These are phyloP conservation scores for Dexiosoma caninum DNA, from an alignment of 2,888 invertebrate genomes.

Conservation along the genomic window DNA sequence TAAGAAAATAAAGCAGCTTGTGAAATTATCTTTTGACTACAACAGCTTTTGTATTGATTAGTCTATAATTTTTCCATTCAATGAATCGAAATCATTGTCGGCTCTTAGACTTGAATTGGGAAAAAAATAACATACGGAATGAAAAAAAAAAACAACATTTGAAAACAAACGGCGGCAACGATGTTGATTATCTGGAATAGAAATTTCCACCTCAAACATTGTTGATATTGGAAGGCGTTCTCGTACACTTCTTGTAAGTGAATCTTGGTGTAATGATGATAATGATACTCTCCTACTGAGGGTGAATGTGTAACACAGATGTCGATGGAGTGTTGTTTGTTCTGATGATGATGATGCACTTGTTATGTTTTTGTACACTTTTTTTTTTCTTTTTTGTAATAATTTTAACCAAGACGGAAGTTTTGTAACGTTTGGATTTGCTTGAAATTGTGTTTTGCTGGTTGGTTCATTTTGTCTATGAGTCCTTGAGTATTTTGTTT, in stretches of 20 bases:
- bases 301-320: not conserved
- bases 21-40: slow-evolving; percentile 40
- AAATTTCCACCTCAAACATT: not conserved
- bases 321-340: slow-evolving; percentile 22
- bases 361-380: slow-evolving; percentile 32
- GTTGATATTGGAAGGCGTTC: slow-evolving; percentile 36
- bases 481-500: slow-evolving; percentile 68
- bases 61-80: slow-evolving; percentile 76
- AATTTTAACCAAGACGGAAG: slow-evolving; percentile 59
- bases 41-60: slow-evolving; percentile 69
- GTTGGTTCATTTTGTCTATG: slow-evolving; percentile 51
- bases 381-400: slow-evolving; percentile 32
- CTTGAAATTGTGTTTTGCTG: slow-evolving; percentile 67
- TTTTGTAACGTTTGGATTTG: slow-evolving; percentile 53
- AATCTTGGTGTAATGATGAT: slow-evolving; percentile 25
- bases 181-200: slow-evolving; percentile 24
- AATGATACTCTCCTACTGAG: slow-evolving; percentile 28
- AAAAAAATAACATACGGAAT: not conserved
- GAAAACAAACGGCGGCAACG: not conserved
- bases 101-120: slow-evolving; percentile 43
- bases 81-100: slow-evolving; percentile 70
- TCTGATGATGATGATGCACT: slow-evolving; percentile 47
- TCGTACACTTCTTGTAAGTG: slow-evolving; percentile 44
- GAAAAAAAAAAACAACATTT: slow-evolving; percentile 17
- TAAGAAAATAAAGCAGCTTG: slow-evolving; percentile 23